Percentiles rank a stretch among this genome's conserved stretches.
phyloP scores from a whole-genome alignment of 1,140 invertebrate genomes.

The Zaprionus davidi region DNA sequence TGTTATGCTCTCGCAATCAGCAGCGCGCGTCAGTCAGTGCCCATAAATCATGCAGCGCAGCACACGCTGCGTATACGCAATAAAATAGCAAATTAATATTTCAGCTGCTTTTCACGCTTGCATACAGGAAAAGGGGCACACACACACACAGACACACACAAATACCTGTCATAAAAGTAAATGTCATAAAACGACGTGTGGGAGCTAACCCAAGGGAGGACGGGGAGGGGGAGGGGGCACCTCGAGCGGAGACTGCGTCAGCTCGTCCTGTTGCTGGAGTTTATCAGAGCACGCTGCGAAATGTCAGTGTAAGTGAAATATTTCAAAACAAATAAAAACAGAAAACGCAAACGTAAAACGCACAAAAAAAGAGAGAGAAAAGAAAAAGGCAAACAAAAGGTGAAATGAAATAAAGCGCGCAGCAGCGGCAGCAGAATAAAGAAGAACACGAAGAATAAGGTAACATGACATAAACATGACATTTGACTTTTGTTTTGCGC shows the following conservation, averaged over 20 bases:
- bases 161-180: slow-evolving; percentile 78
- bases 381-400: slow-evolving; percentile 49
- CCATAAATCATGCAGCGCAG: slow-evolving; percentile 68
- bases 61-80: slow-evolving; percentile 60
- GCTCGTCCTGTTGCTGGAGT: slow-evolving; percentile 48
- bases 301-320: slow-evolving; percentile 82
- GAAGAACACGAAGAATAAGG: slow-evolving; percentile 49
- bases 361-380: slow-evolving; percentile 37
- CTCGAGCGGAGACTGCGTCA: background rate
- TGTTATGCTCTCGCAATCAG: background rate
- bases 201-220: slow-evolving; percentile 11
- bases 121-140: slow-evolving; percentile 49
- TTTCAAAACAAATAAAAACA: slow-evolving; percentile 77
- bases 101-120: slow-evolving; percentile 61
- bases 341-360: slow-evolving; percentile 51
- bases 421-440: slow-evolving; percentile 23
- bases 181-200: slow-evolving; percentile 77
- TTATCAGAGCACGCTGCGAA: slow-evolving; percentile 61
- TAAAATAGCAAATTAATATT: slow-evolving; percentile 80
- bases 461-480: slow-evolving; percentile 82
- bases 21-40: slow-evolving; percentile 6
- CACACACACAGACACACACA: slow-evolving; percentile 27
- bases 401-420: slow-evolving; percentile 64
- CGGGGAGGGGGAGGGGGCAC: background rate
- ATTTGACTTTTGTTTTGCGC: slow-evolving; percentile 73